These are phyloP conservation scores for Ormyrus nitidulus DNA, from an alignment of 2,888 invertebrate genomes.

Conservation along the genomic window DNA sequence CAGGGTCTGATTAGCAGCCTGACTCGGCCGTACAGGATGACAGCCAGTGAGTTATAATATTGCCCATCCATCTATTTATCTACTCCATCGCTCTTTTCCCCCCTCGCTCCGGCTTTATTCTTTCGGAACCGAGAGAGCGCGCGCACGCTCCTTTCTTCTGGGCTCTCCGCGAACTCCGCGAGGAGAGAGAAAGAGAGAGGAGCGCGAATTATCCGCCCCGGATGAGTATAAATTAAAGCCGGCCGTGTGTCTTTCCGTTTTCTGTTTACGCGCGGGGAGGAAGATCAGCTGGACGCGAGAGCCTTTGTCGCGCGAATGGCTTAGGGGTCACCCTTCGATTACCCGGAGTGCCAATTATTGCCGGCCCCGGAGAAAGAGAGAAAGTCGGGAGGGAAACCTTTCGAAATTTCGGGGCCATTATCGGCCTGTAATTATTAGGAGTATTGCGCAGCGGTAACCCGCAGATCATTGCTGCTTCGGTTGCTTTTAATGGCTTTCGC, in stretches of 20 bases:
- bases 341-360: conserved; percentile 34
- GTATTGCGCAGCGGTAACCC: background rate
- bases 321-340: conserved; percentile 28
- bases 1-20: conserved; percentile 76
- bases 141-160: conserved; percentile 31
- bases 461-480: background rate
- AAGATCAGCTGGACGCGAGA: conserved; percentile 15
- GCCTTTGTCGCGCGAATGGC: conserved; percentile 56
- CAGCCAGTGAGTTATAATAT: conserved; percentile 76
- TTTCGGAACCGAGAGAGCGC: conserved; percentile 13
- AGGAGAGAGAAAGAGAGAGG: no score
- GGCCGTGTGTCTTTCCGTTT: no score
- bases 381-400: background rate
- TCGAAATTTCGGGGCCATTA: conserved; percentile 10
- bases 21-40: conserved; percentile 76
- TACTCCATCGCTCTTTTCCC: conserved; percentile 70
- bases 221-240: no score
- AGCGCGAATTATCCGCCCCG: no score
- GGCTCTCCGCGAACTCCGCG: conserved; percentile 12
- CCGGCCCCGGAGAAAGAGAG: background rate
- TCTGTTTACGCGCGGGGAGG: no score
- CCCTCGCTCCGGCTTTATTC: conserved; percentile 54
- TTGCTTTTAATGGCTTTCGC: background rate
- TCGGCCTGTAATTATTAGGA: conserved; percentile 38
- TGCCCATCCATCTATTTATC: conserved; percentile 76